Conservation (phyloP, 2,888 invertebrate genomes). For the Leptopilina syphax region DNA sequence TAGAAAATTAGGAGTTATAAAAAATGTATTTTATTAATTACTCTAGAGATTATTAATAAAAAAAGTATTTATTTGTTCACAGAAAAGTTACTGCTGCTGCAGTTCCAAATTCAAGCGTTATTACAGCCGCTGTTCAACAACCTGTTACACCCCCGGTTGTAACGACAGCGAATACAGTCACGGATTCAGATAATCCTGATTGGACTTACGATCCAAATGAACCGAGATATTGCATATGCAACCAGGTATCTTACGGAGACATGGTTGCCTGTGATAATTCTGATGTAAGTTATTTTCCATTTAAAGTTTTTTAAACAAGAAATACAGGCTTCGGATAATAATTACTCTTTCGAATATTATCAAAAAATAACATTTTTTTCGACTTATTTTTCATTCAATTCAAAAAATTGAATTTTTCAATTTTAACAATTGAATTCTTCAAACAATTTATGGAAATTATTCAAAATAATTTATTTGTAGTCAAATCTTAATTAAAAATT, state of each 20-base stretch:
- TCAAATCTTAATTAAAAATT: too few relatives aligned
- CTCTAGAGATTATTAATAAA: not conserved
- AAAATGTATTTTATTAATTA: too few relatives aligned
- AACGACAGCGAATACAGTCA: conserved; percentile 77
- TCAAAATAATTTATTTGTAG: too few relatives aligned
- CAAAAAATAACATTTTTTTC: too few relatives aligned
- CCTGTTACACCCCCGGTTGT: conserved; percentile 76
- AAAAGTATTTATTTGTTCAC: conserved; percentile 39
- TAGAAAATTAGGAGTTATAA: too few relatives aligned
- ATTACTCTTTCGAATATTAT: too few relatives aligned
- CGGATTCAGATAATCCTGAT: conserved; percentile 84
- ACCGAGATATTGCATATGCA: conserved; percentile 96
- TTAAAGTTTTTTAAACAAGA: not conserved
- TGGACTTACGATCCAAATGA: conserved; percentile 98
- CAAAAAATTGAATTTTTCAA: too few relatives aligned
- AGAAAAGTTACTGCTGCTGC: conserved; percentile 73
- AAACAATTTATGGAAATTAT: too few relatives aligned
- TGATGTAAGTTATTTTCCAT: conserved; percentile 83
- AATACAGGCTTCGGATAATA: too few relatives aligned
- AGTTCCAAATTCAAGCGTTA: conserved; percentile 71
- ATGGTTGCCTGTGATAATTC: conserved; percentile 99
- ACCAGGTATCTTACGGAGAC: conserved; percentile 97
- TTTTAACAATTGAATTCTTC: too few relatives aligned
- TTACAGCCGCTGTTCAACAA: conserved; percentile 70
- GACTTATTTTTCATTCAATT: too few relatives aligned